These are phyloP conservation scores for Leuciscus idus DNA, from an alignment of 2,113 vertebrate species.

Conservation along the genomic window DNA sequence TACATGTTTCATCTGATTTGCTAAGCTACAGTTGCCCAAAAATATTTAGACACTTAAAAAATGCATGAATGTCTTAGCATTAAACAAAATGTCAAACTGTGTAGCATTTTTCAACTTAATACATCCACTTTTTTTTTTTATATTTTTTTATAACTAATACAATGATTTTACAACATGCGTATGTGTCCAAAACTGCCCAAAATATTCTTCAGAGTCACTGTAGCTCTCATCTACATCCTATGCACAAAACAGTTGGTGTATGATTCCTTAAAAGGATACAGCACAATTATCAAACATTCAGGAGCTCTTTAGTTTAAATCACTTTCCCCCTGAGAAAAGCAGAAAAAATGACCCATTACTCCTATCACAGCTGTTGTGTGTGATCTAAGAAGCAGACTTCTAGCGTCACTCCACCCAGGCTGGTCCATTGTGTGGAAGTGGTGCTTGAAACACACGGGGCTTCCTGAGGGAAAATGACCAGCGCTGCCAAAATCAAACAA, in stretches of 20 bases:
- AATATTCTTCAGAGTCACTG: not conserved
- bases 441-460: conserved; percentile 63
- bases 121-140: too few species aligned
- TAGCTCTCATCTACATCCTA: not conserved
- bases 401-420: conserved; percentile 57
- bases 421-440: conserved; percentile 73
- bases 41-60: too few species aligned
- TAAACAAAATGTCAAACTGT: too few species aligned
- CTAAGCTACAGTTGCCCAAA: too few species aligned
- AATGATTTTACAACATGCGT: not conserved
- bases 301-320: conserved; percentile 4
- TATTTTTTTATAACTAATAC: not conserved
- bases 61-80: too few species aligned
- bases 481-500: conserved; percentile 79
- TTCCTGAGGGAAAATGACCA: conserved; percentile 82
- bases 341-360: conserved; percentile 52
- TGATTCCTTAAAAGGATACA: not conserved
- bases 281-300: conserved; percentile 13
- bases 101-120: too few species aligned
- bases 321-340: not conserved
- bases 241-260: not conserved
- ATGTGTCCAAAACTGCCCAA: not conserved
- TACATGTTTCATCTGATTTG: not conserved
- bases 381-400: conserved; percentile 62
- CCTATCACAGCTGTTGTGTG: conserved; percentile 55